Evolutionary conservation across 2,797 vertebrate genomes (phyloP).

Genomic region (Salmo trutta): DNA sequence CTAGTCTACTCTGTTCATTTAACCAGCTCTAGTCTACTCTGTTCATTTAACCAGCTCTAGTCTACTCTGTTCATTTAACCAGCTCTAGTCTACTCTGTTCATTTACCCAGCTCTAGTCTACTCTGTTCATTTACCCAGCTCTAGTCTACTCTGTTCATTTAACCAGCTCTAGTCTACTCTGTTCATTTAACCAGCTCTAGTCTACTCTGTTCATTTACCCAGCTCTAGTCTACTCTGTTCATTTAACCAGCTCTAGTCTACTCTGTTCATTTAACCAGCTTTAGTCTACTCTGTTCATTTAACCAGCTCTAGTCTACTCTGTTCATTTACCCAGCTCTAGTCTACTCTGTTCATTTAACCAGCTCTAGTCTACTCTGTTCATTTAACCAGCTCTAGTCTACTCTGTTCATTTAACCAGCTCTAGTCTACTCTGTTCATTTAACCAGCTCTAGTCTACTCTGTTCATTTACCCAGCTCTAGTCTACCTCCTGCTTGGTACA

Average conservation of each 20-base stretch:
- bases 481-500: constrained; percentile 4
- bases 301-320: not conserved
- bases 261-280: not conserved
- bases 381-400: not conserved
- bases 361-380: not conserved
- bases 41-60: not conserved
- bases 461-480: not conserved
- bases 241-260: not conserved
- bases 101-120: not conserved
- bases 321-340: not conserved
- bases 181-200: not conserved
- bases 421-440: not conserved
- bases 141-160: not conserved
- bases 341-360: not conserved
- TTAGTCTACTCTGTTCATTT: not conserved
- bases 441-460: not conserved
- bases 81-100: not conserved
- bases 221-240: not conserved
- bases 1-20: not conserved
- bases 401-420: too few species aligned
- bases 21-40: not conserved
- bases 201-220: not conserved
- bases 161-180: not conserved
- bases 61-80: not conserved
- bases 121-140: not conserved